A percentile compares a stretch with the other conserved stretches of the same genome.
Conservation (phyloP, 2,888 invertebrate genomes). For the Ashinkailepas kermadecensis region DNA sequence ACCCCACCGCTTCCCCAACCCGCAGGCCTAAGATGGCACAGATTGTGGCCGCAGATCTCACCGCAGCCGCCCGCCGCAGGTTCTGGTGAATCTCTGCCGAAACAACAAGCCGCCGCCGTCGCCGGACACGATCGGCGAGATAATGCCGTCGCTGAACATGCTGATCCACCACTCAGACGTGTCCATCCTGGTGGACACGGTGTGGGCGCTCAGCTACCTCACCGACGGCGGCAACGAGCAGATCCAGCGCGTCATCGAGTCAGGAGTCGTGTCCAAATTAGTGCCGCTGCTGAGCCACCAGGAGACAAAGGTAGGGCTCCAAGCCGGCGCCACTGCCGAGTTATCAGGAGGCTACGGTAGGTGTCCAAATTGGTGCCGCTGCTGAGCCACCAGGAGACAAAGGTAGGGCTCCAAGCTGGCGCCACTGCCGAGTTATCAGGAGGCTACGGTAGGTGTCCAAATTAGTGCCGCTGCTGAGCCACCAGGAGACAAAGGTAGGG, state of each 20-base stretch:
- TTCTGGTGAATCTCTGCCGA: constrained; percentile 96
- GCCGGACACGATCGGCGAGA: constrained; percentile 77
- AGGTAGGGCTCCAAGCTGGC: no score
- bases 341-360: no score
- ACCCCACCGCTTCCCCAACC: no score
- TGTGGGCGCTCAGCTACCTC: constrained; percentile 96
- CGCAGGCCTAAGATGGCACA: no score
- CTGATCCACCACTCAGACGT: constrained; percentile 92
- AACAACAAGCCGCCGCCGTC: constrained; percentile 83
- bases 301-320: constrained; percentile 64
- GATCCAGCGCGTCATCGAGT: constrained; percentile 94
- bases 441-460: no score
- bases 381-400: no score
- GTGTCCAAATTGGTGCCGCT: no score
- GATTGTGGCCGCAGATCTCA: background rate
- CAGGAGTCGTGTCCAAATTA: constrained; percentile 85
- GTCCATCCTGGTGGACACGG: constrained; percentile 92
- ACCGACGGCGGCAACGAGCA: constrained; percentile 97
- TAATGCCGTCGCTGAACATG: constrained; percentile 85
- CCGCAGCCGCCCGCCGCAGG: background rate
- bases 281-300: constrained; percentile 93
- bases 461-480: no score
- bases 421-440: no score
- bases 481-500: no score
- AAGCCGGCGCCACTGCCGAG: no score